Base-by-base conservation (phyloP, 2,797 vertebrate genomes). In the Rhinichthys osculus region DNA sequence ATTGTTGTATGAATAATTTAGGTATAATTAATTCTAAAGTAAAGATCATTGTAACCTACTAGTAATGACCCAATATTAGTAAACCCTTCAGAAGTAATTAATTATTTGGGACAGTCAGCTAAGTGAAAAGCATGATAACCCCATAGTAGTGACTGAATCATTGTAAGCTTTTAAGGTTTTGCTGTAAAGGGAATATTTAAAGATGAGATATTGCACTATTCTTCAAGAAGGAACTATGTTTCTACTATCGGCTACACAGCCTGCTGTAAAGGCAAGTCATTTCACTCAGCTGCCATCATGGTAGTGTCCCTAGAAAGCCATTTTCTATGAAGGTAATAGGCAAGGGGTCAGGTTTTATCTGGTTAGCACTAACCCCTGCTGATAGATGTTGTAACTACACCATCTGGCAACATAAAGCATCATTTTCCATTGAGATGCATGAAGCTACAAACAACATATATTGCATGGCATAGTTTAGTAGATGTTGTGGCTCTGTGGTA, bases 351-450 rank as follows among this genome's bases (percentile, higher is more conserved):
- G 42, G 30, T 66, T 69, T 70, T 81, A 52, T 47, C 47, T 69
- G 44, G 44, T 70, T 81, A 81, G 64, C 79, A 81, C 30, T 81
- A 67, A 67, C 42, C 78, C 59, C 42, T 80, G 62, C 42, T 80
- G 27, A 66, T 33, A 33, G 19, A 67, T 67, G 19, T 50, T 44
- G 3, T 50, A 67, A 80, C 64, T 47, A 80, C 78, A 80, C 42
- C 42, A 67, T 67, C 62, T 67, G 62, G 62, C 59, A 78, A 67
- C 42, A 80, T 30, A 67, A 67, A 78, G 7, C 11, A 67, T 67
- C 0, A 66, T 80, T 80, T 67, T 67, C 17, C 30, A 67, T 67
- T 4, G 27, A 80, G 42, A 30, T 35, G 19, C 27, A 21, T 47
- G 62, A 80, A 50, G 52, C 30, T 76, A 76, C 50, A 76, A 76